phyloP scores from a whole-genome alignment of 1,140 invertebrate species.

The Rhopalosiphum maidis region DNA sequence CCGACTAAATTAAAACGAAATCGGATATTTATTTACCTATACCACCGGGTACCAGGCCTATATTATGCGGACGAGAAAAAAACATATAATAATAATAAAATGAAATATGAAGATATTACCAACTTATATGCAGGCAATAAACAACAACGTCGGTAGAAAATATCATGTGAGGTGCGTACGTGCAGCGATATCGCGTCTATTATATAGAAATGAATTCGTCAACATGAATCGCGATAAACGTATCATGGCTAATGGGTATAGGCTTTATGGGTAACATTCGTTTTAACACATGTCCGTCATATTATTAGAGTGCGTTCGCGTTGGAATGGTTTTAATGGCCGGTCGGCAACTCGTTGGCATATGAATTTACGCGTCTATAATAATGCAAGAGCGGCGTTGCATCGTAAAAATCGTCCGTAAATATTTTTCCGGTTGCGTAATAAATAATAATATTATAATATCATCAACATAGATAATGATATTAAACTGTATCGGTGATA shows the following conservation, averaged over 20 bases:
- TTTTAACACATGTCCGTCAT: slow-evolving; percentile 30
- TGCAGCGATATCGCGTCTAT: neutral
- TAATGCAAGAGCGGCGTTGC: neutral
- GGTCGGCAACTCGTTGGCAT: neutral
- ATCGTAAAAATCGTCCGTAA: slow-evolving; percentile 22
- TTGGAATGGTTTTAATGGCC: slow-evolving; percentile 18
- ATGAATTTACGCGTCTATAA: neutral
- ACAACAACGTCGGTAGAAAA: neutral
- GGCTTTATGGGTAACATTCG: neutral
- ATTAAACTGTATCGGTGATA: neutral
- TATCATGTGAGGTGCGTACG: neutral
- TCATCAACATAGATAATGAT: neutral
- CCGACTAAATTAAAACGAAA: neutral
- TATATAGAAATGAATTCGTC: slow-evolving; percentile 23
- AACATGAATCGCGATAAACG: slow-evolving; percentile 6
- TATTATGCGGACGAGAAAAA: neutral
- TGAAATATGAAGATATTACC: neutral
- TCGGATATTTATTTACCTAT: neutral
- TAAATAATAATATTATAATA: slow-evolving; percentile 3
- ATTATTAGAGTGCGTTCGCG: slow-evolving; percentile 12
- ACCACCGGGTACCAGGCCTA: neutral
- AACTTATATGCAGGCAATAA: neutral
- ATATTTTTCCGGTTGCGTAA: slow-evolving; percentile 9
- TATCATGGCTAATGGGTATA: slow-evolving; percentile 12
- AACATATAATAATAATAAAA: neutral